phyloP scores from a whole-genome alignment of 1,140 invertebrate species.

The Wasmannia auropunctata region DNA sequence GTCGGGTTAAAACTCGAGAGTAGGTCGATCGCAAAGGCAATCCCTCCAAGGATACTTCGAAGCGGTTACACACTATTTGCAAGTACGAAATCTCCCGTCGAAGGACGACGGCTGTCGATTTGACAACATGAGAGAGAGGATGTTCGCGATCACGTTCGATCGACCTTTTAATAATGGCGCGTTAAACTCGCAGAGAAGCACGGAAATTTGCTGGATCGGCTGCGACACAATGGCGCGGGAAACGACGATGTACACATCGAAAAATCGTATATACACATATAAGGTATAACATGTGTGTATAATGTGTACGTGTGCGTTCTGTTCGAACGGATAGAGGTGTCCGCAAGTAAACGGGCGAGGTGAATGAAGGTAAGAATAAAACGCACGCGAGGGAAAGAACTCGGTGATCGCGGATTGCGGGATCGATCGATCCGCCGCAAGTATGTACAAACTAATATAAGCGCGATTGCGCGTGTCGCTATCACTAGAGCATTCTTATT shows the following conservation, averaged over 20 bases:
- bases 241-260: constrained; percentile 59
- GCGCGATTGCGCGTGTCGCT: constrained; percentile 42
- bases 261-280: constrained; percentile 48
- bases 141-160: neutral
- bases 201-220: constrained; percentile 19
- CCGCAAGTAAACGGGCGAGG: constrained; percentile 35
- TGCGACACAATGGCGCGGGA: constrained; percentile 51
- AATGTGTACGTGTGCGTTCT: neutral
- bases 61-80: neutral
- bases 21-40: neutral
- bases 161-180: neutral
- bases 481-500: constrained; percentile 51
- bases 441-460: constrained; percentile 33
- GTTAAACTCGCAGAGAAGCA: neutral
- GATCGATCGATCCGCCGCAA: constrained; percentile 30
- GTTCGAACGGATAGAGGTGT: constrained; percentile 45
- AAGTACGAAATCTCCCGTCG: neutral
- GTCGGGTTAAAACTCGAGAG: neutral
- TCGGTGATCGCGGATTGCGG: constrained; percentile 34
- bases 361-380: constrained; percentile 42
- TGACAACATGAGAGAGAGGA: neutral
- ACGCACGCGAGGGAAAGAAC: constrained; percentile 29
- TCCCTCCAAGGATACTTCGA: neutral
- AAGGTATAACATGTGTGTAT: constrained; percentile 22
- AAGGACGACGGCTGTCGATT: neutral